Base-by-base conservation (phyloP, 2,797 vertebrate genomes). In the Syngnathus acus region DNA sequence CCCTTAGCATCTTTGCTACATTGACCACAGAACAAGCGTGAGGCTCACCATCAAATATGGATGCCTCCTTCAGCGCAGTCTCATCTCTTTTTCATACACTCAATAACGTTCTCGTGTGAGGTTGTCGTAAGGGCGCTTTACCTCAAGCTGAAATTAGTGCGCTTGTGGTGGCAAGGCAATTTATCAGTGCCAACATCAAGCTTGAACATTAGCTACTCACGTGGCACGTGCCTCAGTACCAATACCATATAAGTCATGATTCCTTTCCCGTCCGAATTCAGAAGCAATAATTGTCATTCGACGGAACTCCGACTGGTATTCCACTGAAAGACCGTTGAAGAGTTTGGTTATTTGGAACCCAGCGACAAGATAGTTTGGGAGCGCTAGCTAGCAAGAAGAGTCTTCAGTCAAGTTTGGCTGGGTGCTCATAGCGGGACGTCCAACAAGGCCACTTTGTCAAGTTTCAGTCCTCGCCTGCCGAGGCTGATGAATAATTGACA, bases 401-500 rank as follows among this genome's bases (percentile, higher is more conserved):
- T 32, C 55, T 58, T 38, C 26, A 58, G 16, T 32, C 1, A 14
- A 38, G 55, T 58, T 58, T 9, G 32, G 55, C 14, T 38, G 16
- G 32, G 14, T 6, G 32, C 55, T 58, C 32, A 32, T 37, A 17
- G 55, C 14, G 55, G 55, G 26, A 37, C 55, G 40, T 26, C 45
- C 11, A 3, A 75, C 67, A 57, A 1, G 69, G 77, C 77, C 81
- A 86, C 88, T 91, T 89, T 89, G 84, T 84, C 76, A 76, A 32
- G 76, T 58, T 64, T 72, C 75, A 9, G 65, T 73, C 73, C 64
- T 66, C 60, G 65, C 17, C 82, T 77, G 80, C 78, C 67, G 58
- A 73, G 73, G 40, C 75, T 26, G 83, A 91, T 92, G 80, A 91
- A 92, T 91, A 88, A 91, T 91, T 91, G 82, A 91, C 71, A 66